Evolutionary conservation across 2,113 vertebrate genomes (phyloP), one percentile per base, ranked within the genome.

Genomic region (Misgurnus anguillicaudatus): DNA sequence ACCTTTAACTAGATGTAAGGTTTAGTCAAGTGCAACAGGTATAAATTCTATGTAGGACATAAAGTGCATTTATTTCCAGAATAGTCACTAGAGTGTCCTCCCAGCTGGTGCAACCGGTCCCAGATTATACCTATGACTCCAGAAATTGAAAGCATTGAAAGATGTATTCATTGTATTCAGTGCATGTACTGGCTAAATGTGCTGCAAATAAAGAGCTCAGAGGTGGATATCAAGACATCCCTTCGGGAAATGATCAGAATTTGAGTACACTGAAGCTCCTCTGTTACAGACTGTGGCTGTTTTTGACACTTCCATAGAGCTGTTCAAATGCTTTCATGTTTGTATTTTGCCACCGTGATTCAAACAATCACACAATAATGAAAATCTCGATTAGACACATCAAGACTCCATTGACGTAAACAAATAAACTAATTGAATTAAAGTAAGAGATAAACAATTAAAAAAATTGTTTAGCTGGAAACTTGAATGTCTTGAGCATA

Each of bases 221-320:
- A 73, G 62, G 61, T 60, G 14, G 61, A 62, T 9, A 55, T n/a
- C 53, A 64, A 19, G 65, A 67, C 42, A 5, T 72, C 62, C 5
- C 45, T 66, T 19, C 62, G 42, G 36, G 51, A 65, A n/a, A 63
- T 13, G n/a, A 45, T 31, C 2, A 31, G 24, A 31, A 31, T 31
- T 31, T 31, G 24, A 78, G 10, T 51, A 68, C 5, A 14, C 53
- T 84, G 41, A 68, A 75, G 64, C 80, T 48, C 51, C 64, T 64
- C 36, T 72, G 21, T 61, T 36, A 39, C 75, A 48, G 45, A 78
- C 65, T 74, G 51, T 60, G 63, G 64, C 58, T 24, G 55, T 58
- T 74, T 78, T 79, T 9, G 42, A 13, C n/a, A 41, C 16, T 58
- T n/a, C 58, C 9, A 65, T 13, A 16, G 47, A 64, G 41, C 21